A percentile compares a stretch with the other conserved stretches of the same genome.
Evolutionary conservation across 2,888 invertebrate genomes (phyloP).

Genomic region (Aromia moschata): DNA sequence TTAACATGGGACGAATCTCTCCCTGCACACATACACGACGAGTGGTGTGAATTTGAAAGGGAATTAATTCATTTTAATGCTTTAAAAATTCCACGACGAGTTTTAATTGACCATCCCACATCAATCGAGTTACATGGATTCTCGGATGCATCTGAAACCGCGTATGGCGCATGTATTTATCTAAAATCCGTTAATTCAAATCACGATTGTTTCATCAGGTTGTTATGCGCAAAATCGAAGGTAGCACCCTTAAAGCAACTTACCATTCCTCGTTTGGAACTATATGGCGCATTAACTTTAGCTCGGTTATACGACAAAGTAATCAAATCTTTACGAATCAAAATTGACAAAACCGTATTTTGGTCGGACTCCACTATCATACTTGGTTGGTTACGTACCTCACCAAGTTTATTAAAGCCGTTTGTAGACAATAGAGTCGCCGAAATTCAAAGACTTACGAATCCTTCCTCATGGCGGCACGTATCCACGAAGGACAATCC

Average conservation of each 20-base stretch:
- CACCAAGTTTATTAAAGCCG: background rate
- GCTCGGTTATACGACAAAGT: constrained; percentile 15
- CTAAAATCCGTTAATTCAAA: background rate
- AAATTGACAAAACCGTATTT: background rate
- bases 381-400: background rate
- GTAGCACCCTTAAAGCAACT: constrained; percentile 10
- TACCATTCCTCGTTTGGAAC: constrained; percentile 2
- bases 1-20: background rate
- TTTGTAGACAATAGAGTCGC: background rate
- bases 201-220: background rate
- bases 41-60: background rate
- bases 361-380: constrained; percentile 4
- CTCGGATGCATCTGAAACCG: background rate
- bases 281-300: constrained; percentile 1
- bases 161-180: background rate
- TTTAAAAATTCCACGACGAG: background rate
- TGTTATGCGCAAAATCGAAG: constrained; percentile 9
- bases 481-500: background rate
- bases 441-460: background rate
- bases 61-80: background rate
- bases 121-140: background rate
- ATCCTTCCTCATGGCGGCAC: background rate
- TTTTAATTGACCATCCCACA: background rate
- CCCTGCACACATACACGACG: background rate
- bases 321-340: background rate